Base-by-base conservation (phyloP, 2,113 vertebrate genomes). In the Oenanthe melanoleuca region DNA sequence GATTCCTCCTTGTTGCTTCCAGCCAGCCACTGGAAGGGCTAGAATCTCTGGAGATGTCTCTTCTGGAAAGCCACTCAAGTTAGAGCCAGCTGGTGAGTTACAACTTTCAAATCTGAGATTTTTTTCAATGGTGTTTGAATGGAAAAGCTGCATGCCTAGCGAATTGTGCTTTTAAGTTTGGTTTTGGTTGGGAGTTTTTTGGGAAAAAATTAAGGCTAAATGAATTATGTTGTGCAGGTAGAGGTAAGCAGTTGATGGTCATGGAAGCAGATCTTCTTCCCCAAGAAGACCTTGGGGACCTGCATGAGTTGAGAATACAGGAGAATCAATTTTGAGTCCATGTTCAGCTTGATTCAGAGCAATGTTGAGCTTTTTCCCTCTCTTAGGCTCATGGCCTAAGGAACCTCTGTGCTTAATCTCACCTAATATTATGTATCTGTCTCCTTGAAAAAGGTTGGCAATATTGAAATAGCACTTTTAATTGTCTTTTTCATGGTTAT, bases 41-140 rank as follows among this genome's bases (percentile, higher is more conserved):
- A 5, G 34, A 66, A 34, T 74, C 47, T 18, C 78, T 56, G 45
- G n/a, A 88, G 44, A 37, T 52, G 40, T n/a, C 33, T 14, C 28
- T 96, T 93, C 93, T 61, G 50, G 91, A 96, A 64, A 95, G 84
- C 8, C 29, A 88, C 65, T 47, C 38, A 60, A 92, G 85, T 50
- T 42, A n/a, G 85, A 95, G 66, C 56, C 1, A 13, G 63, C 65
- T 93, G 79, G 79, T 88, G 64, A 75, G 89, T 38, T 55, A 8
- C 22, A 34, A 2, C 26, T 78, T 75, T 34, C 12, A 69, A 40
- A 56, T 65, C 40, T 78, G 64, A 73, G 17, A 17, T 52, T 38
- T 80, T 81, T 81, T 45, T 37, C 1, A 1, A 3, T 20, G 14
- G 9, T 2, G 0, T 31, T 71, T 72, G 45, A 37, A 21, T 80